A percentile compares a stretch with the other conserved stretches of the same genome.
Evolutionary conservation across 1,140 invertebrate species (phyloP).

Genomic region (Drosophila kikkawai): DNA sequence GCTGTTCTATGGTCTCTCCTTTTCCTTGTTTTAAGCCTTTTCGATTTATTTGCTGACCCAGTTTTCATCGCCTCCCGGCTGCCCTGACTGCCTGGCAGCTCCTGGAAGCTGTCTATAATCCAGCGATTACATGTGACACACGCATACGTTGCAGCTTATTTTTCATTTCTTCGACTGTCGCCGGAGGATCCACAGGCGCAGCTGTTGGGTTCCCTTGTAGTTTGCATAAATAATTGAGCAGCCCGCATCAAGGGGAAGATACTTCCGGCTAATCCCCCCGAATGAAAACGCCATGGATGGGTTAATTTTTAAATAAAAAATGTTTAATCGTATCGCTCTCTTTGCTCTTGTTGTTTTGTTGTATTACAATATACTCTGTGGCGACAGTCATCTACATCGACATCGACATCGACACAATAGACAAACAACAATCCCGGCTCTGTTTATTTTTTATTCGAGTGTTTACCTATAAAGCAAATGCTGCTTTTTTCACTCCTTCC

Average conservation of each 20-base stretch:
- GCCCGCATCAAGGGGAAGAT: constrained; percentile 2
- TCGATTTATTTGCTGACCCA: constrained; percentile 82
- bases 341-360: constrained; percentile 33
- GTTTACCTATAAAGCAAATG: constrained; percentile 35
- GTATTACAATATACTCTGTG: constrained; percentile 32
- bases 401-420: constrained; percentile 18
- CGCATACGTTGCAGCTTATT: constrained; percentile 81
- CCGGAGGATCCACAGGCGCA: constrained; percentile 30
- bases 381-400: constrained; percentile 25
- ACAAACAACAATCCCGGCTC: constrained; percentile 52
- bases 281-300: constrained; percentile 37
- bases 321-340: constrained; percentile 65
- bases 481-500: neutral
- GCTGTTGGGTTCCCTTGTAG: constrained; percentile 58
- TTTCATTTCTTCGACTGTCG: constrained; percentile 78
- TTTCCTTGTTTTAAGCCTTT: constrained; percentile 63
- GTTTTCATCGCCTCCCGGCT: constrained; percentile 51
- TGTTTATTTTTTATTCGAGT: constrained; percentile 8
- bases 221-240: constrained; percentile 79
- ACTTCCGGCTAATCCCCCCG: constrained; percentile 27
- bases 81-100: constrained; percentile 19
- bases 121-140: constrained; percentile 81
- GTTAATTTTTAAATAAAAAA: constrained; percentile 68
- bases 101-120: constrained; percentile 73
- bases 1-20: constrained; percentile 41